A percentile compares a stretch with the other conserved stretches of the same genome.
Evolutionary conservation across 2,113 vertebrate genomes (phyloP).

Genomic region (Oenanthe oenanthe): DNA sequence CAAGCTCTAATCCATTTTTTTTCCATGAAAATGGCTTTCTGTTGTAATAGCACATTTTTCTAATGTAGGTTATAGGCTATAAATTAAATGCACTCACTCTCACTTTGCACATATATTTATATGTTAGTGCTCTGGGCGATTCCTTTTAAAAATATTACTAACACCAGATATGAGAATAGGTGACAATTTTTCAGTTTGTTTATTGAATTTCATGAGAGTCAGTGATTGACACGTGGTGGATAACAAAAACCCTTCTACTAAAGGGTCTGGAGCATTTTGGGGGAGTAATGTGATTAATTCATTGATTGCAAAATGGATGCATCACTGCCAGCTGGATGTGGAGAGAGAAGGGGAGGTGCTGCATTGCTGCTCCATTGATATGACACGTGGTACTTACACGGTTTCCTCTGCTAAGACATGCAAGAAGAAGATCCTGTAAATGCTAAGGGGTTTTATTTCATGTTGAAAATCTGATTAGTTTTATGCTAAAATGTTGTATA

Average conservation of each 20-base stretch:
- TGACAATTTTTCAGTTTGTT: background rate
- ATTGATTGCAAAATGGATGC: background rate
- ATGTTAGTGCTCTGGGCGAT: background rate
- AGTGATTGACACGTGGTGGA: background rate
- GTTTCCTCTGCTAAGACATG: background rate
- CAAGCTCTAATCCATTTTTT: background rate
- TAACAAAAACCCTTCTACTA: background rate
- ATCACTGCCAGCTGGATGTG: background rate
- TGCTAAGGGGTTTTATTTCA: background rate
- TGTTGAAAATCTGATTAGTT: background rate
- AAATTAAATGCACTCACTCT: background rate
- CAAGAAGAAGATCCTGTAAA: background rate
- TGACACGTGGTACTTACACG: accelerated
- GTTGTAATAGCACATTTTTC: background rate
- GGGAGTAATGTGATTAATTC: background rate
- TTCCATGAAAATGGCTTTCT: background rate
- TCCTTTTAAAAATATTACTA: background rate
- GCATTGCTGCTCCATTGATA: background rate
- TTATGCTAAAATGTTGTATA: background rate
- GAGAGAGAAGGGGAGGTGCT: background rate
- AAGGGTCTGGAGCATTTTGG: background rate
- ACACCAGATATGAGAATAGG: background rate
- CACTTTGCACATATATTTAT: background rate
- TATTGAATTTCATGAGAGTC: background rate
- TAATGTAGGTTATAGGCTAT: background rate